Percentiles rank a stretch among this genome's conserved stretches.
phyloP scores from a whole-genome alignment of 2,888 invertebrate genomes.

The Torymus aiolomorphi region DNA sequence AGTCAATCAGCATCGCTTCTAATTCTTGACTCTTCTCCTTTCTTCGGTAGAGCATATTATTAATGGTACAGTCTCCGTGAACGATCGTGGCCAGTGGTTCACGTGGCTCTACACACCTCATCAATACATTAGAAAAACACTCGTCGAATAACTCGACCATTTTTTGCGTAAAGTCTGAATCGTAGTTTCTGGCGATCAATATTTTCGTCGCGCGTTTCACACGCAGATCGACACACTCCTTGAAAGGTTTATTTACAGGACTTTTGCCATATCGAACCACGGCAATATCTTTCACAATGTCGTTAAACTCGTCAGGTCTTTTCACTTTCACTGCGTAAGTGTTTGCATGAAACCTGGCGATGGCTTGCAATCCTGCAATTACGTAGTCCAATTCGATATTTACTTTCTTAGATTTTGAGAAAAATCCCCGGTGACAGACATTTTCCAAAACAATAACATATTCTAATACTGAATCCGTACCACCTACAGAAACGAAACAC shows the following conservation, averaged over 20 bases:
- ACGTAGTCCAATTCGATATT: constrained; percentile 64
- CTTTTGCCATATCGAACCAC: constrained; percentile 58
- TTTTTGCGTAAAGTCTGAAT: constrained; percentile 63
- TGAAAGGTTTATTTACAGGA: constrained; percentile 41
- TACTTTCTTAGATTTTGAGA: constrained; percentile 50
- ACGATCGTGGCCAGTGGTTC: constrained; percentile 69
- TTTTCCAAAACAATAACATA: constrained; percentile 66
- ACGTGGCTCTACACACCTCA: constrained; percentile 54
- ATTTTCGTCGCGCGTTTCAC: constrained; percentile 51
- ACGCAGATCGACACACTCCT: not conserved
- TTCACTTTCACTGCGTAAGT: constrained; percentile 66
- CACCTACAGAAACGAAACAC: not conserved
- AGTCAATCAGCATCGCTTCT: constrained; percentile 63
- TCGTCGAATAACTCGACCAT: constrained; percentile 59
- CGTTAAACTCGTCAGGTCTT: constrained; percentile 59
- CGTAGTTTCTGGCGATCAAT: constrained; percentile 60
- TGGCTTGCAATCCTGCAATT: constrained; percentile 64
- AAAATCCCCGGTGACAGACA: constrained; percentile 61
- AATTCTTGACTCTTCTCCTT: not conserved
- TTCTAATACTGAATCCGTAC: constrained; percentile 51
- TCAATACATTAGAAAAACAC: constrained; percentile 57
- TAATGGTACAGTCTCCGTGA: constrained; percentile 70
- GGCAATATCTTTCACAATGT: constrained; percentile 58
- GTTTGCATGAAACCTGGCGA: constrained; percentile 67
- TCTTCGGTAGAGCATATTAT: constrained; percentile 66